These are phyloP conservation scores for Pygoscelis adeliae DNA, from an alignment of 2,113 vertebrate genomes.

Conservation along the genomic window DNA sequence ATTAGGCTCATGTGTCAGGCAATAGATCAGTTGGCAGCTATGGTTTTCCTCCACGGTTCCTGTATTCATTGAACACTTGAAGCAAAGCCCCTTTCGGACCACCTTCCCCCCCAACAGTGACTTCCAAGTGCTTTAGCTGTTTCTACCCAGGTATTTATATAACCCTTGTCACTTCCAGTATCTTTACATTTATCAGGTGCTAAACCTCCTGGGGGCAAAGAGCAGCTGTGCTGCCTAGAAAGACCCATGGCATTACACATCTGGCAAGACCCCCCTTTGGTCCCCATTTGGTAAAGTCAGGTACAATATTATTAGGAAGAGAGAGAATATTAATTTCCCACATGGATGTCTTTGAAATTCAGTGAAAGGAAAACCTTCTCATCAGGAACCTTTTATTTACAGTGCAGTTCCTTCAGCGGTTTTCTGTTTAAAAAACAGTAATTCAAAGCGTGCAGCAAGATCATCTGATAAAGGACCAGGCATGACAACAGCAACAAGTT, in stretches of 20 bases:
- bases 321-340: neutral
- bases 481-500: neutral
- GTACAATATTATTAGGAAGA: neutral
- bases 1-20: conserved; percentile 37
- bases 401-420: neutral
- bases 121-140: neutral
- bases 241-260: neutral
- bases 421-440: neutral
- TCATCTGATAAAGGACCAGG: neutral
- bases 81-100: neutral
- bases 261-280: neutral
- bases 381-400: neutral
- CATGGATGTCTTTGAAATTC: neutral
- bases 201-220: neutral
- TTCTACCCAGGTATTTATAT: neutral
- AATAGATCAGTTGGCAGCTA: conserved; percentile 40
- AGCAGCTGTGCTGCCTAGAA: neutral
- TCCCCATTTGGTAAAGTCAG: neutral
- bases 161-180: neutral
- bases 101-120: neutral
- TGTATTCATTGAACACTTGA: neutral
- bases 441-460: neutral
- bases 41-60: neutral
- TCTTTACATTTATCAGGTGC: neutral
- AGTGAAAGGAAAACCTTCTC: neutral